Conservation (phyloP, 2,113 vertebrate genomes). For the Eptesicus fuscus region DNA sequence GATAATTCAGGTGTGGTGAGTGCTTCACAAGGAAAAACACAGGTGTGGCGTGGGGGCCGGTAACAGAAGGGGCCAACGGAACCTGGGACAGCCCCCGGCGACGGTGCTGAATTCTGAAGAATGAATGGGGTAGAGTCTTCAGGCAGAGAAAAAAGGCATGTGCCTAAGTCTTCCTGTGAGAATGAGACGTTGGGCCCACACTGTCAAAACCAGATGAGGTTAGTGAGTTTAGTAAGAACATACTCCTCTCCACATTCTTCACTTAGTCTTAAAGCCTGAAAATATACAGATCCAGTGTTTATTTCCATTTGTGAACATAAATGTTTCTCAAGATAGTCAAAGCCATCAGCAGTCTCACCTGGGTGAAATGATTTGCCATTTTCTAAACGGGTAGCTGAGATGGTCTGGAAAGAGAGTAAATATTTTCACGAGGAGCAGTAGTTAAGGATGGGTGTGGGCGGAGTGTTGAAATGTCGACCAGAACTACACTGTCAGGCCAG, state of each 20-base stretch:
- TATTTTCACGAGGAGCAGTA: background rate
- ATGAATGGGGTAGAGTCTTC: background rate
- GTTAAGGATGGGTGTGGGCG: background rate
- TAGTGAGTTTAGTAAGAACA: background rate
- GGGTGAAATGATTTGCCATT: background rate
- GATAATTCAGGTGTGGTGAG: background rate
- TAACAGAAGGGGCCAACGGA: background rate
- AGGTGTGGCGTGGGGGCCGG: accelerated
- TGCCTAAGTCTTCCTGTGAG: background rate
- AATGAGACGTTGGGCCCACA: background rate
- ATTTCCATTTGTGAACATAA: background rate
- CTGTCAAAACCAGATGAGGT: background rate
- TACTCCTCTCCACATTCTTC: background rate
- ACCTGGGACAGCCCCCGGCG: background rate
- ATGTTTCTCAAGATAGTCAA: background rate
- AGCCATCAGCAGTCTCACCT: background rate
- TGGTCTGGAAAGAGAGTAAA: background rate
- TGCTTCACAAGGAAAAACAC: background rate
- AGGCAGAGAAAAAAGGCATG: background rate
- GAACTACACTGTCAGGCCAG: background rate
- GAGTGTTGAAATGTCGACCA: background rate
- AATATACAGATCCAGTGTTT: background rate
- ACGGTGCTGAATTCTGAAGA: background rate
- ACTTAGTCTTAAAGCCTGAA: background rate
- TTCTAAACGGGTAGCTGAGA: background rate